These are phyloP conservation scores for Cyclophora punctaria DNA, from an alignment of 2,888 invertebrate genomes.

Conservation along the genomic window DNA sequence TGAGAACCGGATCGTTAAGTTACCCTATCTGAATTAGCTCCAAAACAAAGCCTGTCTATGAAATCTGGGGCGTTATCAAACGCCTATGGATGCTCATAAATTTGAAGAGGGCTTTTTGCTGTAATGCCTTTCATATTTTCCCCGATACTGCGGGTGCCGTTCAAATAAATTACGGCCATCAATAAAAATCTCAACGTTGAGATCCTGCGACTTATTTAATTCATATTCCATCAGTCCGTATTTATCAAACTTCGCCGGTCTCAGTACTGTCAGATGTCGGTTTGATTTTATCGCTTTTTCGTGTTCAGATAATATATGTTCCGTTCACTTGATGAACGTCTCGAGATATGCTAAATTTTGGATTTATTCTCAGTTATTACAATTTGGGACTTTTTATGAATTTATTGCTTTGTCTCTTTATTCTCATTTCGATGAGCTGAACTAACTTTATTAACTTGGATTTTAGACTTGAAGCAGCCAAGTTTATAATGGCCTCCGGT, in stretches of 20 bases:
- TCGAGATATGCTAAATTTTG: too few relatives aligned
- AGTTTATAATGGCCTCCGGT: too few relatives aligned
- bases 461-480: too few relatives aligned
- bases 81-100: slow-evolving; percentile 68
- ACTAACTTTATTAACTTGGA: too few relatives aligned
- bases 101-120: slow-evolving; percentile 69
- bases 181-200: slow-evolving; percentile 69
- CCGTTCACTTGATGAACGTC: too few relatives aligned
- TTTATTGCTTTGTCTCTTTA: too few relatives aligned
- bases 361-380: too few relatives aligned
- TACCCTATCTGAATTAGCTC: slow-evolving; percentile 2
- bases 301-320: slow-evolving; percentile 8
- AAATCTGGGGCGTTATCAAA: slow-evolving; percentile 55
- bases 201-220: slow-evolving; percentile 72
- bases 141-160: slow-evolving; percentile 67
- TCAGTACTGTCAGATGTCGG: slow-evolving; percentile 18
- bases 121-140: slow-evolving; percentile 74
- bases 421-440: too few relatives aligned
- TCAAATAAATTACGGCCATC: slow-evolving; percentile 73
- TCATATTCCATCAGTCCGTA: slow-evolving; percentile 69
- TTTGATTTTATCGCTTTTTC: slow-evolving; percentile 23
- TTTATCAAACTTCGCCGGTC: slow-evolving; percentile 60
- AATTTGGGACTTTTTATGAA: too few relatives aligned
- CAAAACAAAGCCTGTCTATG: slow-evolving; percentile 22
- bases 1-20: too few relatives aligned